phyloP scores from a whole-genome alignment of 2,797 vertebrate species.

The Neosilurus hyrtlii region DNA sequence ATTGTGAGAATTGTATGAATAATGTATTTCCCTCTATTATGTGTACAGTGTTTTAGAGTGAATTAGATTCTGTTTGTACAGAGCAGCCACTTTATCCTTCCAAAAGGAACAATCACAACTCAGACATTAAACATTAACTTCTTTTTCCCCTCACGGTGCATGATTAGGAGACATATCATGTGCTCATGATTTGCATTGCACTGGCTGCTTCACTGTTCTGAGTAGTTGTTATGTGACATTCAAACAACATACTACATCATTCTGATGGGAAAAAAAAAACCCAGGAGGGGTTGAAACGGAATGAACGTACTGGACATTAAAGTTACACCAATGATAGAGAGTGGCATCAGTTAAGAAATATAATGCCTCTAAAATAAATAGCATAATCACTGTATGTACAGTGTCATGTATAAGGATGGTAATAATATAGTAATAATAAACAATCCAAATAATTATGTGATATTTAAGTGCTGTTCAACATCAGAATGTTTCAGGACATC shows the following conservation, averaged over 20 bases:
- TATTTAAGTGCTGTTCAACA: not conserved
- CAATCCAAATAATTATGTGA: not conserved
- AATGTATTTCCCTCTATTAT: not conserved
- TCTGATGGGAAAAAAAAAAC: not conserved
- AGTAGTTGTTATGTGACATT: not conserved
- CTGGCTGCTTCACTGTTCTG: not conserved
- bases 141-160: constrained; percentile 4
- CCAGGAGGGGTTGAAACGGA: not conserved
- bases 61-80: not conserved
- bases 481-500: not conserved
- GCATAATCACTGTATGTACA: not conserved
- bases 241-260: constrained; percentile 9
- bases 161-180: constrained; percentile 24
- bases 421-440: not conserved
- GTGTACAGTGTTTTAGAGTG: not conserved
- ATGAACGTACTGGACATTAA: not conserved
- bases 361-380: not conserved
- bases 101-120: constrained; percentile 25
- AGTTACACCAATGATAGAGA: not conserved
- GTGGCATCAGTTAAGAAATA: not conserved
- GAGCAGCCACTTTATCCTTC: constrained; percentile 2
- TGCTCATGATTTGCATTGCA: constrained; percentile 17
- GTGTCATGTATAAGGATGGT: not conserved
- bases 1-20: not conserved
- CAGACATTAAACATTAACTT: constrained; percentile 41